Evolutionary conservation across 2,113 vertebrate species (phyloP), one percentile per base, ranked within the genome.

Genomic region (Ctenomys sociabilis): DNA sequence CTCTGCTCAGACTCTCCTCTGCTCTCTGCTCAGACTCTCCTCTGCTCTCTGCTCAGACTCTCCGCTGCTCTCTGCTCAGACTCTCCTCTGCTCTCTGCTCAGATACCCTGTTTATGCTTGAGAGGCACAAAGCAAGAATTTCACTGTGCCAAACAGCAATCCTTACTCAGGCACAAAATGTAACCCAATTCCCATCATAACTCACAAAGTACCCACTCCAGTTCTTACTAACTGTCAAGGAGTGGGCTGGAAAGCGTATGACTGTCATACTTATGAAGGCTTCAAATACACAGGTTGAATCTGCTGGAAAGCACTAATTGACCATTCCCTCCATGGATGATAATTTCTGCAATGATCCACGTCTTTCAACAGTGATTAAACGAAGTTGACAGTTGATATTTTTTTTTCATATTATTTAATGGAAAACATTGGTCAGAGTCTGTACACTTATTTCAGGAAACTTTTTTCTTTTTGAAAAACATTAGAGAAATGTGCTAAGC

Each of bases 361-460:
- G 14, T 82, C 63, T 5, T 77, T 94, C 66, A 90, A 54, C 6
- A 75, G 28, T 43, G 37, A 35, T 85, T 82, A 84, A 83, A 54
- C 9, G 43, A 78, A 91, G 21, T 72, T 84, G 13, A 30, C 73
- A 12, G 40, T 83, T 70, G 45, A 95, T 93, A 95, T 93, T 7
- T 93, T 66, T 72, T 2, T 30, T 54, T 85, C 84, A 7, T 35
- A 10, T 19, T 73, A 32, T 59, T 92, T 73, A 61, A 59, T 59
- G 30, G 57, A 87, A 35, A 45, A 45, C 7, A 89, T 61, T 77
- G 32, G 28, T 4, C 24, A 94, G n/a, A 89, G 5, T 77, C 35
- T 80, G 73, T 92, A 35, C 80, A 95, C 80, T 91, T 95, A 66
- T 11, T 26, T 90, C 11, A 63, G 61, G 24, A 95, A 72, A 52